Percentiles rank a stretch among this genome's conserved stretches.
phyloP scores from a whole-genome alignment of 2,113 vertebrate species.

The Stegastes partitus region DNA sequence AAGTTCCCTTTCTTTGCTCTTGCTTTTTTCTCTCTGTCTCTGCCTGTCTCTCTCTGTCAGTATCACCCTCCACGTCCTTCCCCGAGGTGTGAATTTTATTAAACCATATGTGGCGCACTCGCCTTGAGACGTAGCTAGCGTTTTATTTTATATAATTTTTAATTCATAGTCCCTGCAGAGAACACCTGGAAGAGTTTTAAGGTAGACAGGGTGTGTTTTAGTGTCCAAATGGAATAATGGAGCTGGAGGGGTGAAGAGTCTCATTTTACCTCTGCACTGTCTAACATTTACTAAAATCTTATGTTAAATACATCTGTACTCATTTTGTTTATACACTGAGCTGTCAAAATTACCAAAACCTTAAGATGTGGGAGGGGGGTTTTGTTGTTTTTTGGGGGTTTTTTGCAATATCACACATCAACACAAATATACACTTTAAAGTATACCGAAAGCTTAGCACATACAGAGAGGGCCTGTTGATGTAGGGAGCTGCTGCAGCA shows the following conservation, averaged over 20 bases:
- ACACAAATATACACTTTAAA: no score
- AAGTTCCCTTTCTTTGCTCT: not conserved
- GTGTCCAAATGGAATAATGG: slow-evolving; percentile 1
- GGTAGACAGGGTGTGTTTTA: slow-evolving; percentile 28
- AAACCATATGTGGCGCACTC: slow-evolving; percentile 40
- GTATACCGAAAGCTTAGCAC: no score
- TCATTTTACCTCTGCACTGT: not conserved
- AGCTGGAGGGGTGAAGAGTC: not conserved
- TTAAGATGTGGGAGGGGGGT: no score
- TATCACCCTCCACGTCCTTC: slow-evolving; percentile 8
- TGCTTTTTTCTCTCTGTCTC: not conserved
- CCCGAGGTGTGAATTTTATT: slow-evolving; percentile 50
- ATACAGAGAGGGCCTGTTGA: no score
- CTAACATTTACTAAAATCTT: no score
- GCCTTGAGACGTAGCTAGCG: slow-evolving; percentile 15
- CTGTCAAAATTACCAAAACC: no score
- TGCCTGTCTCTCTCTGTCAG: not conserved
- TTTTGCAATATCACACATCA: no score
- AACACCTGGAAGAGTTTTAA: slow-evolving; percentile 60
- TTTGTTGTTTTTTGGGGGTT: no score
- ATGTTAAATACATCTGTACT: no score
- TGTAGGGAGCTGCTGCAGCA: no score
- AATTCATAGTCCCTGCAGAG: slow-evolving; percentile 52
- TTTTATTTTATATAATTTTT: slow-evolving; percentile 58
- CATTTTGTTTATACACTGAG: no score